These are phyloP conservation scores for Cephus spinipes DNA, from an alignment of 2,888 invertebrate species.

Conservation along the genomic window DNA sequence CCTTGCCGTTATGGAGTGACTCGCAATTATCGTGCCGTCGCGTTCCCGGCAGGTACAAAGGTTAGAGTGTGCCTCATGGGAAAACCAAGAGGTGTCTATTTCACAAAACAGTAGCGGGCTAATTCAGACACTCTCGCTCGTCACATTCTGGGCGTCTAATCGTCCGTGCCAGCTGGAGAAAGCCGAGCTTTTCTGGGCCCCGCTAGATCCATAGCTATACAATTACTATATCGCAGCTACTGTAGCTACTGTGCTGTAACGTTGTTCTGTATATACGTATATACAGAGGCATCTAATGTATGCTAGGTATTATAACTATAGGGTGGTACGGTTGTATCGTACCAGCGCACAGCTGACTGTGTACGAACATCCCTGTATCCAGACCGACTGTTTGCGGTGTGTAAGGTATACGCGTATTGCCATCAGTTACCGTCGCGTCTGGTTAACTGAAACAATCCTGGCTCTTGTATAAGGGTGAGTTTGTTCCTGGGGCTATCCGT, in stretches of 20 bases:
- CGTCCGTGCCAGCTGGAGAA: conserved; percentile 23
- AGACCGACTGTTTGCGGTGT: conserved; percentile 2
- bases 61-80: background rate
- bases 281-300: background rate
- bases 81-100: background rate
- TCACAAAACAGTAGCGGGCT: background rate
- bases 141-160: conserved; percentile 28
- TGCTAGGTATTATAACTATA: background rate
- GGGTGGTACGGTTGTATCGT: background rate
- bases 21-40: background rate
- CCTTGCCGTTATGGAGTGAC: background rate
- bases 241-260: background rate
- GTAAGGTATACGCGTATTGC: conserved; percentile 1
- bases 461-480: background rate
- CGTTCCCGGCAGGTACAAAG: background rate
- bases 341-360: background rate
- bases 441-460: conserved; percentile 1
- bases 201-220: background rate
- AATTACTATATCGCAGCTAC: background rate
- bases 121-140: background rate
- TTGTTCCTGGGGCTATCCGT: background rate
- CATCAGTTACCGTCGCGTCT: background rate
- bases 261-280: background rate
- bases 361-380: background rate
- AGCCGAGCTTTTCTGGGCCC: conserved; percentile 6